A percentile compares a stretch with the other conserved stretches of the same genome.
Conservation (phyloP, 2,888 invertebrate genomes). For the Andrena camellia region DNA sequence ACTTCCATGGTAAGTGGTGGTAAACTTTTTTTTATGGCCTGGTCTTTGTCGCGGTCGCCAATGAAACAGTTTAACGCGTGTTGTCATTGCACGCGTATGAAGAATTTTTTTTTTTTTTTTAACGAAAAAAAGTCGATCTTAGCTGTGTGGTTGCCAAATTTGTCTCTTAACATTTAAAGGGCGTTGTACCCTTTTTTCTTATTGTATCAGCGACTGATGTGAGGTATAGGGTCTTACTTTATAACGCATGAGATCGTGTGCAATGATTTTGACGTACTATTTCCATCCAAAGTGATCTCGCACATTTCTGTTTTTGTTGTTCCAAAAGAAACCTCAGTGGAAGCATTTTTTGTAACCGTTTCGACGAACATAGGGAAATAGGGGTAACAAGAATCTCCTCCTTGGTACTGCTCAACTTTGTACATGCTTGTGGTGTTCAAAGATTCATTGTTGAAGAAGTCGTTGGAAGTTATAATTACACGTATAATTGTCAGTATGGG, state of each 20-base stretch:
- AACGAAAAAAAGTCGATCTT: slow-evolving; percentile 33
- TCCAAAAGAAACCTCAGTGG: slow-evolving; percentile 31
- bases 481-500: background rate
- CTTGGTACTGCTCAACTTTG: slow-evolving; percentile 17
- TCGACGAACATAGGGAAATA: slow-evolving; percentile 36
- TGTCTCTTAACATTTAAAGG: slow-evolving; percentile 45
- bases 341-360: slow-evolving; percentile 17
- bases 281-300: slow-evolving; percentile 41
- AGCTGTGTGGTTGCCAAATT: slow-evolving; percentile 55
- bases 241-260: slow-evolving; percentile 58
- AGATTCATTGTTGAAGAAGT: slow-evolving; percentile 11
- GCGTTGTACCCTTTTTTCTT: slow-evolving; percentile 41
- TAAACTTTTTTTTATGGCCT: slow-evolving; percentile 44
- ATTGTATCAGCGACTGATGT: slow-evolving; percentile 19
- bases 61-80: slow-evolving; percentile 31
- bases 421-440: background rate
- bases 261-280: slow-evolving; percentile 43
- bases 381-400: slow-evolving; percentile 32
- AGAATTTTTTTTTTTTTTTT: slow-evolving; percentile 15
- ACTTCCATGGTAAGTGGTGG: slow-evolving; percentile 60
- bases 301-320: slow-evolving; percentile 37
- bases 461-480: slow-evolving; percentile 12
- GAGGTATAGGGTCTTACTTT: slow-evolving; percentile 44
- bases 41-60: slow-evolving; percentile 34
- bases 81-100: slow-evolving; percentile 26